A percentile compares a stretch with the other conserved stretches of the same genome.
These are phyloP conservation scores for Scomber japonicus DNA, from an alignment of 2,113 vertebrate species.

Conservation along the genomic window DNA sequence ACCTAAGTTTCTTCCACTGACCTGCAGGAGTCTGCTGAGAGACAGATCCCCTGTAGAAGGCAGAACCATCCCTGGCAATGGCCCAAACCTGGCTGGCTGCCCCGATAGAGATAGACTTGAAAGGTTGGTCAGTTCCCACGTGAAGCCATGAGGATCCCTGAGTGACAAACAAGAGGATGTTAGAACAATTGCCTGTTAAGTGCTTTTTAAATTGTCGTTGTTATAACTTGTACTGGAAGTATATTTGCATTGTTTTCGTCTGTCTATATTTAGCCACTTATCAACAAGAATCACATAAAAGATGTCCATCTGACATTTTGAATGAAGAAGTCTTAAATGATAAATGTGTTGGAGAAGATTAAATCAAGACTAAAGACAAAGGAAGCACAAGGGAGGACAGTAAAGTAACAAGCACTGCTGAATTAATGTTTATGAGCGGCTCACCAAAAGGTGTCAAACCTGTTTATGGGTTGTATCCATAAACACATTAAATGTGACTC, in stretches of 20 bases:
- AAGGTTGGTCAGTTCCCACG: slow-evolving; percentile 95
- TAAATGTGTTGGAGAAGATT: too few species aligned
- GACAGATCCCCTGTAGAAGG: slow-evolving; percentile 95
- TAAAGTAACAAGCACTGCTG: neutral
- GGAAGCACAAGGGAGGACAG: neutral
- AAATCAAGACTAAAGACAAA: neutral
- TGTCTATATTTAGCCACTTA: neutral
- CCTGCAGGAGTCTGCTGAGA: slow-evolving; percentile 91
- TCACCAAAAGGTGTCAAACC: neutral
- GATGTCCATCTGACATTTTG: too few species aligned
- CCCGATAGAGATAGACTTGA: slow-evolving; percentile 93
- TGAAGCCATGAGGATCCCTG: slow-evolving; percentile 98
- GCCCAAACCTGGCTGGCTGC: slow-evolving; percentile 94
- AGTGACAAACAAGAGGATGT: neutral
- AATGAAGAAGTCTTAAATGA: too few species aligned
- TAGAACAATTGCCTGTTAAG: neutral
- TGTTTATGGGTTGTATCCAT: neutral
- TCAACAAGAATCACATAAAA: neutral
- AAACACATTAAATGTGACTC: slow-evolving; percentile 67
- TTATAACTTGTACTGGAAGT: neutral
- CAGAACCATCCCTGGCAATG: slow-evolving; percentile 92
- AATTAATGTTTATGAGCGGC: neutral
- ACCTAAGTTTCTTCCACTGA: slow-evolving; percentile 60
- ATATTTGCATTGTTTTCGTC: neutral
- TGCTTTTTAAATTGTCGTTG: neutral